Conservation (phyloP, 2,113 vertebrate genomes). For the Dinomys branickii region DNA sequence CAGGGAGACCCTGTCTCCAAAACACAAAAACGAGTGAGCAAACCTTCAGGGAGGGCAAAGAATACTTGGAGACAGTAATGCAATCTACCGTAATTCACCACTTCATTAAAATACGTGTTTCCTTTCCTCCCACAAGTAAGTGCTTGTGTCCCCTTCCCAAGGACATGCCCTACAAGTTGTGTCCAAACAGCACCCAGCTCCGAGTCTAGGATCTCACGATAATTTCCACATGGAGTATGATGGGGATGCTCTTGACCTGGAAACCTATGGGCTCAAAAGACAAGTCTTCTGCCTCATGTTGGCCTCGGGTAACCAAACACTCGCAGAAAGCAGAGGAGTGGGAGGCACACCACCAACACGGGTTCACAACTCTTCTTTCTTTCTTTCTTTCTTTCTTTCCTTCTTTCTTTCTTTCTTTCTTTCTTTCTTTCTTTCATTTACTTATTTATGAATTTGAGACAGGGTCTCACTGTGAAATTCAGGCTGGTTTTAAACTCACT, state of each 20-base stretch:
- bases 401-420: too few species aligned
- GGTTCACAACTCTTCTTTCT: background rate
- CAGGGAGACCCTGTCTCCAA: background rate
- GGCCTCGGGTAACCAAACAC: background rate
- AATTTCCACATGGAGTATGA: background rate
- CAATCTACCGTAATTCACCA: background rate
- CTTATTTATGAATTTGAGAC: background rate
- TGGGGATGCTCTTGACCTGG: slow-evolving; percentile 28
- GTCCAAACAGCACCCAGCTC: background rate
- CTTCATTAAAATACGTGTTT: slow-evolving; percentile 57
- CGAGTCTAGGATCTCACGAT: slow-evolving; percentile 33
- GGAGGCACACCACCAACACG: background rate
- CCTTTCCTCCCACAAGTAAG: slow-evolving; percentile 3
- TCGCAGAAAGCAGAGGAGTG: background rate
- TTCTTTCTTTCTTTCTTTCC: background rate
- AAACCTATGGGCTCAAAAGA: slow-evolving; percentile 1
- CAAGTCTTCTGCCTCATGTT: background rate
- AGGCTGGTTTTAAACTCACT: background rate
- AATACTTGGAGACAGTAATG: slow-evolving; percentile 25
- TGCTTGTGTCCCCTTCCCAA: background rate
- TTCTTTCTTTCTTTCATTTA: background rate
- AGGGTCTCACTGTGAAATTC: background rate
- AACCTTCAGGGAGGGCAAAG: slow-evolving; percentile 5
- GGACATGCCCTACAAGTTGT: slow-evolving; percentile 22
- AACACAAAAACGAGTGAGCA: background rate